A percentile compares a stretch with the other conserved stretches of the same genome.
Conservation (phyloP, 2,888 invertebrate species). For the Drosophila silvestris region DNA sequence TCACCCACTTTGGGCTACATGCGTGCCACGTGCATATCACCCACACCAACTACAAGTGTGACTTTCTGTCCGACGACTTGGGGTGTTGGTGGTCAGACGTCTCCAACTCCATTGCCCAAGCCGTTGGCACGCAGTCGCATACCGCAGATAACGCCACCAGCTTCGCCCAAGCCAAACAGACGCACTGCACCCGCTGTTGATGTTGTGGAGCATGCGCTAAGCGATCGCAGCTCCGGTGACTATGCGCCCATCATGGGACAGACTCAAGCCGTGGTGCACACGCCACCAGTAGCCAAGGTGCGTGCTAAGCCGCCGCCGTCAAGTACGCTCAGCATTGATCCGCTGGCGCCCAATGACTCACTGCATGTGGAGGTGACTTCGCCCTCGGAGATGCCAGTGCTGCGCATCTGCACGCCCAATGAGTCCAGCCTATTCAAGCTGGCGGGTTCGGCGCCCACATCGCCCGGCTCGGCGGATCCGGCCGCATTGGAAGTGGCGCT, state of each 20-base stretch:
- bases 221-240: conserved; percentile 55
- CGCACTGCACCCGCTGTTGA: conserved; percentile 28
- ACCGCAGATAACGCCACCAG: conserved; percentile 76
- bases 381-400: conserved; percentile 68
- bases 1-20: conserved; percentile 5
- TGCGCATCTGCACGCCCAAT: conserved; percentile 89
- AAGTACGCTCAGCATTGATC: conserved; percentile 36
- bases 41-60: conserved; percentile 4
- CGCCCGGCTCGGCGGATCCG: conserved; percentile 48
- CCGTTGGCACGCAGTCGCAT: conserved; percentile 75
- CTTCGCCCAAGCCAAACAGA: conserved; percentile 61
- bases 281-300: conserved; percentile 42
- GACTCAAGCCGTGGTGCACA: conserved; percentile 64
- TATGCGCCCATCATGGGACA: conserved; percentile 65
- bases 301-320: conserved; percentile 18
- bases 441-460: conserved; percentile 73
- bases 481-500: conserved; percentile 58
- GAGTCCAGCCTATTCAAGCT: conserved; percentile 80
- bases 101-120: conserved; percentile 51
- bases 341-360: conserved; percentile 70
- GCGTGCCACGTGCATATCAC: conserved; percentile 8
- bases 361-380: conserved; percentile 48
- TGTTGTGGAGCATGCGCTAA: conserved; percentile 46
- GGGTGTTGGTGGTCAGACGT: not conserved
- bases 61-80: conserved; percentile 1